These are phyloP conservation scores for Cephus pygmeus DNA, from an alignment of 2,888 invertebrate genomes.

Conservation along the genomic window DNA sequence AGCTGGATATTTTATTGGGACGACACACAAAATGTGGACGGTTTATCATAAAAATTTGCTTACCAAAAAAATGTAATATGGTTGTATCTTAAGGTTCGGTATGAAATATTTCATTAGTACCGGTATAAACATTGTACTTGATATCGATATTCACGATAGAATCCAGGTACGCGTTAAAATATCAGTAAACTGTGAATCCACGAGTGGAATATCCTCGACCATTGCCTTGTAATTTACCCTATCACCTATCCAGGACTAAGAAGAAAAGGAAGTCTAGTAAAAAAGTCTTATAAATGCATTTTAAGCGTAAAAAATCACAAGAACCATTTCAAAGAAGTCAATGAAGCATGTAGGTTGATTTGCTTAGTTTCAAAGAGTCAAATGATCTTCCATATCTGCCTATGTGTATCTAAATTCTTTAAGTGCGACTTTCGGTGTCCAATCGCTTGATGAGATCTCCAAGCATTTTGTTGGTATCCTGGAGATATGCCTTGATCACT, in stretches of 20 bases:
- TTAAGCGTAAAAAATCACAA: background rate
- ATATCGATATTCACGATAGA: background rate
- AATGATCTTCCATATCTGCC: background rate
- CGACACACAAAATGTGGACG: background rate
- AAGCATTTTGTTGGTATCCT: constrained; percentile 52
- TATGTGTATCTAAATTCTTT: background rate
- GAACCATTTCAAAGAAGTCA: background rate
- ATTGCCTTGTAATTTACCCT: background rate
- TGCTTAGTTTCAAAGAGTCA: background rate
- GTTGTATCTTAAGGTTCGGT: background rate
- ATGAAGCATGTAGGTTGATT: background rate
- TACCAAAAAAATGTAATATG: background rate
- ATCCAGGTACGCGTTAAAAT: background rate
- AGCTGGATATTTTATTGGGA: background rate
- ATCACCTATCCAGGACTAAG: background rate
- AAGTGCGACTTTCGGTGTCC: background rate
- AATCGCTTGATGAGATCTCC: constrained; percentile 44
- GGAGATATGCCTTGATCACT: constrained; percentile 50
- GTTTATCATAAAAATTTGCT: background rate
- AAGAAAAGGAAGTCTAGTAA: background rate
- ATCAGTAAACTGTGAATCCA: background rate
- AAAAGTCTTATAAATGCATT: background rate
- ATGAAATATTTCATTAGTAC: background rate
- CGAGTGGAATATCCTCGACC: background rate
- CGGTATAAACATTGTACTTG: background rate